Percentiles rank a stretch among this genome's conserved stretches.
Evolutionary conservation across 2,113 vertebrate genomes (phyloP).

Genomic region (Pterophyllum scalare): DNA sequence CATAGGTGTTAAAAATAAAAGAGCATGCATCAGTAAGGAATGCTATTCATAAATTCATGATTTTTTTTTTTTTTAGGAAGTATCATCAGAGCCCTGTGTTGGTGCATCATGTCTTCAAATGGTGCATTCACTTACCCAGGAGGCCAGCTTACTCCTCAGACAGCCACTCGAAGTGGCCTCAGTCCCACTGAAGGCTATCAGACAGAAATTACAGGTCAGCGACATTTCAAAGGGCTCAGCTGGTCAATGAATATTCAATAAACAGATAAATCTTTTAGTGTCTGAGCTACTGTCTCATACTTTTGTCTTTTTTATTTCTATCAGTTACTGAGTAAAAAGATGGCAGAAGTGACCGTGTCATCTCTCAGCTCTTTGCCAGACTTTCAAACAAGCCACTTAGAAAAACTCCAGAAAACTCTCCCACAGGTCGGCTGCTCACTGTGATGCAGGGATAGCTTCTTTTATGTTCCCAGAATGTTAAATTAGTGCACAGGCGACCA

Average conservation of each 20-base stretch:
- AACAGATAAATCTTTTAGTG: not conserved
- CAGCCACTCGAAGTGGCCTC: conserved; percentile 57
- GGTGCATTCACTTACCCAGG: conserved; percentile 53
- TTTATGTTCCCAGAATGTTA: not conserved
- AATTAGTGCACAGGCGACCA: not conserved
- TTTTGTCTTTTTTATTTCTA: not conserved
- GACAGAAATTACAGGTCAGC: conserved; percentile 74
- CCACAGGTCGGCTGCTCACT: conserved; percentile 49
- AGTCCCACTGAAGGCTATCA: conserved; percentile 51
- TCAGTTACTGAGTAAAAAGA: conserved; percentile 67
- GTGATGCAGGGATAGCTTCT: not conserved
- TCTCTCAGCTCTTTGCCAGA: conserved; percentile 42
- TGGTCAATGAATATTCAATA: not conserved
- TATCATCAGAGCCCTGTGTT: conserved; percentile 21
- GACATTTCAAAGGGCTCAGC: not conserved
- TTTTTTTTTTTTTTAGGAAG: conserved; percentile 43
- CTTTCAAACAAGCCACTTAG: conserved; percentile 28
- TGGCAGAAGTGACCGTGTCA: conserved; percentile 53
- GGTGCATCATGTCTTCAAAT: conserved; percentile 24
- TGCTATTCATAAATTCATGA: too few species aligned
- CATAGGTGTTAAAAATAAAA: not conserved
- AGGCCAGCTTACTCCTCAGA: conserved; percentile 33
- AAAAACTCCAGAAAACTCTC: conserved; percentile 53
- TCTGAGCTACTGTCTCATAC: not conserved
- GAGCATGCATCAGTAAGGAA: not conserved